phyloP scores from a whole-genome alignment of 1,140 invertebrate genomes.

The Pomacea maculata region DNA sequence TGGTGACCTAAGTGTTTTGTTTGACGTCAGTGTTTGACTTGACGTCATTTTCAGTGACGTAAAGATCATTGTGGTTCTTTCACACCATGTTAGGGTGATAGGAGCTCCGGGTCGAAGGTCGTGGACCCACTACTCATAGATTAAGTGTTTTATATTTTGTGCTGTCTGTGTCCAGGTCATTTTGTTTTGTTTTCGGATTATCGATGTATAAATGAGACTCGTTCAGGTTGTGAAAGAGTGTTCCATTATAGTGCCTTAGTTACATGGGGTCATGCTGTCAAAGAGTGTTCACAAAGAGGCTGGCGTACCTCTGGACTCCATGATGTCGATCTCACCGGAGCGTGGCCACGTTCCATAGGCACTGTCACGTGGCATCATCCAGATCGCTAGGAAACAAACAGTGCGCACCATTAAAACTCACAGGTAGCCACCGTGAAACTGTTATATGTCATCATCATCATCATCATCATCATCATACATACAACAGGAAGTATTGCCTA shows the following conservation, averaged over 20 bases:
- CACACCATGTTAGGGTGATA: too few relatives aligned
- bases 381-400: conserved; percentile 50
- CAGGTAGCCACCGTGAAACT: too few relatives aligned
- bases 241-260: too few relatives aligned
- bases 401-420: background rate
- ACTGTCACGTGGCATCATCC: conserved; percentile 57
- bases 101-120: too few relatives aligned
- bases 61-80: background rate
- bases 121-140: too few relatives aligned
- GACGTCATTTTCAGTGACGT: background rate
- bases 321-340: conserved; percentile 66
- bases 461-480: background rate
- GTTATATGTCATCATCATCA: background rate
- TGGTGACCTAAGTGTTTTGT: background rate
- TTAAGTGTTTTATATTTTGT: too few relatives aligned
- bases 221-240: too few relatives aligned
- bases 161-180: too few relatives aligned
- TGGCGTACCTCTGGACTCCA: conserved; percentile 56
- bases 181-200: too few relatives aligned
- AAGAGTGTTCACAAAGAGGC: background rate
- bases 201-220: too few relatives aligned
- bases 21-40: background rate
- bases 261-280: too few relatives aligned
- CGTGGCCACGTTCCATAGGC: conserved; percentile 61
- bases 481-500: background rate